phyloP scores from a whole-genome alignment of 2,113 vertebrate species.

The Nymphicus hollandicus region DNA sequence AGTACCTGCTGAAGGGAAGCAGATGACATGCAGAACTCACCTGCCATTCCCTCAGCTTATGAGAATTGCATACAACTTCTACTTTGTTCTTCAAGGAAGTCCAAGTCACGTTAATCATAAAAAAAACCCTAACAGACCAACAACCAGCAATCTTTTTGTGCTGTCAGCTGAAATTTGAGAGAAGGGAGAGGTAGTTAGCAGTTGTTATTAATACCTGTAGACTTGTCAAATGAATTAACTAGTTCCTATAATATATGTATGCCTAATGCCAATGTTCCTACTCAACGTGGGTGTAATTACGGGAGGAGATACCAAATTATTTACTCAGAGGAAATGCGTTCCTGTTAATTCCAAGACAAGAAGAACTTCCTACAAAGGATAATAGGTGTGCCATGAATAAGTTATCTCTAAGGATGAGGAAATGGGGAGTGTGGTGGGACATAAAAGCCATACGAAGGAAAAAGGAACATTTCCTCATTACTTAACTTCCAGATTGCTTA shows the following conservation, averaged over 20 bases:
- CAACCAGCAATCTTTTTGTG: background rate
- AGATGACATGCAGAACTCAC: constrained; percentile 40
- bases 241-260: constrained; percentile 41
- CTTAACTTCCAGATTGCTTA: background rate
- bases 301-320: constrained; percentile 59
- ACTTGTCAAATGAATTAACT: constrained; percentile 34
- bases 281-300: constrained; percentile 44
- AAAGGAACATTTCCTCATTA: constrained; percentile 32
- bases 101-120: constrained; percentile 27
- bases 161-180: constrained; percentile 49
- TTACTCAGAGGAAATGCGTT: constrained; percentile 69
- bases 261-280: constrained; percentile 35
- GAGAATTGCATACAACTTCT: constrained; percentile 23
- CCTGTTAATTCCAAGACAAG: constrained; percentile 12
- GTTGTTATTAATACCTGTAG: constrained; percentile 41
- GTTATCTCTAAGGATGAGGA: constrained; percentile 47
- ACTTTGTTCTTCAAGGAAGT: constrained; percentile 18
- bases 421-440: background rate
- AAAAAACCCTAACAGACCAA: background rate
- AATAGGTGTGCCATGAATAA: constrained; percentile 39
- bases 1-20: background rate
- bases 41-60: constrained; percentile 56
- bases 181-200: constrained; percentile 24
- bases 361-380: constrained; percentile 55
- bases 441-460: background rate